phyloP scores from a whole-genome alignment of 2,113 vertebrate genomes.

The Actenoides lindsayi region DNA sequence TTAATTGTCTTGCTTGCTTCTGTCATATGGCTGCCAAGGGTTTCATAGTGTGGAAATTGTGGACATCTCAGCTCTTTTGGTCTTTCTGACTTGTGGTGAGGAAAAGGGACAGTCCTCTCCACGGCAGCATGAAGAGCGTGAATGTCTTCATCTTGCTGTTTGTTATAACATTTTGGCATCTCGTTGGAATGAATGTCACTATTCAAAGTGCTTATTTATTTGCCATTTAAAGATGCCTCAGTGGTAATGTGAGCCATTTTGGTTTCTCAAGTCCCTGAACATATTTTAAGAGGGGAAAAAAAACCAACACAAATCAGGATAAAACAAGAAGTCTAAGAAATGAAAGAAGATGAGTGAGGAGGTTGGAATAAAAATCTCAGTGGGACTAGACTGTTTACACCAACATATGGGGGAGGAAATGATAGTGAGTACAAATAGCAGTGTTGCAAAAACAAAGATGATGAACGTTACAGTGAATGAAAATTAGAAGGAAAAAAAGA shows the following conservation, averaged over 20 bases:
- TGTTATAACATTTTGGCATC: not conserved
- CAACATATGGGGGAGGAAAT: not conserved
- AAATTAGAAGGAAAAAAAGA: not conserved
- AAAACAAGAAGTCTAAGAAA: conserved; percentile 22
- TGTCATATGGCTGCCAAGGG: not conserved
- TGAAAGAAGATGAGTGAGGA: conserved; percentile 27
- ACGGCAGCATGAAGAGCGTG: not conserved
- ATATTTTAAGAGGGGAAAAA: not conserved
- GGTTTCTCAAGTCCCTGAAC: conserved; percentile 41
- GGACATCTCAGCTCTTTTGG: not conserved
- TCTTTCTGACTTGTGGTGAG: not conserved
- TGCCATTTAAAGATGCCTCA: conserved; percentile 13
- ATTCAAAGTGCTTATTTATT: conserved; percentile 27
- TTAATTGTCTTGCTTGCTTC: not conserved
- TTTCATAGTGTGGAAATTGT: not conserved
- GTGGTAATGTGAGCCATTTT: conserved; percentile 20
- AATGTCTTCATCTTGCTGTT: not conserved
- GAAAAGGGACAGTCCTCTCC: not conserved
- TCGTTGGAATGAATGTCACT: not conserved
- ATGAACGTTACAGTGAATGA: not conserved
- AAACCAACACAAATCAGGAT: not conserved
- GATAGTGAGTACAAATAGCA: conserved; percentile 41
- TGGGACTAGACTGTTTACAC: conserved; percentile 33
- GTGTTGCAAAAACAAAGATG: conserved; percentile 30
- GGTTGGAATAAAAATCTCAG: conserved; percentile 41